Percentiles rank a stretch among this genome's conserved stretches.
These are phyloP conservation scores for Coluber constrictor DNA, from an alignment of 2,797 vertebrate species.

Conservation along the genomic window DNA sequence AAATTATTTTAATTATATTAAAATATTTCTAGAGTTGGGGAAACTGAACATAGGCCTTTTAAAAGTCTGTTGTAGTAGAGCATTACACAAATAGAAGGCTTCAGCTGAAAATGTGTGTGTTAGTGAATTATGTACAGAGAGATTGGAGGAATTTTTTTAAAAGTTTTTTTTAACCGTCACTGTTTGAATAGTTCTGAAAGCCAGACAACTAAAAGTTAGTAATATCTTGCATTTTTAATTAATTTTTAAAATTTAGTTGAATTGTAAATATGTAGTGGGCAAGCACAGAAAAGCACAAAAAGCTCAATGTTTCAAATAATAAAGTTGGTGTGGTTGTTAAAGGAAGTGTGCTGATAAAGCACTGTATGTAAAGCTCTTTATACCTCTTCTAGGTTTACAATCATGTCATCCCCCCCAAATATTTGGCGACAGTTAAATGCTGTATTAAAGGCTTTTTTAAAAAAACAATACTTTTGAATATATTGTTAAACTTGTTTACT, in stretches of 20 bases:
- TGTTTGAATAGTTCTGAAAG: background rate
- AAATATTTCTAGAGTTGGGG: background rate
- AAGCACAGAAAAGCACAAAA: background rate
- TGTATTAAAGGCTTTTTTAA: background rate
- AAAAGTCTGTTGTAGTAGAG: background rate
- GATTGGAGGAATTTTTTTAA: background rate
- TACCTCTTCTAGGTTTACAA: background rate
- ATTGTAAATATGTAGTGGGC: constrained; percentile 13
- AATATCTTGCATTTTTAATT: constrained; percentile 8
- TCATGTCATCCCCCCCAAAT: background rate
- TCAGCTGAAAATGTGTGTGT: background rate
- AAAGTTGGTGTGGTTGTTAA: background rate
- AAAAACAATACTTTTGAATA: background rate
- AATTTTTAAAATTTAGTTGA: constrained; percentile 28
- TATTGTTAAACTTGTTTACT: background rate
- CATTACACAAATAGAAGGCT: background rate
- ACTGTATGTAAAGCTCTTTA: background rate
- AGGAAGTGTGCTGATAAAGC: background rate
- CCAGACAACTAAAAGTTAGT: background rate
- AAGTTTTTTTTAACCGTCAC: background rate
- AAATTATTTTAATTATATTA: background rate
- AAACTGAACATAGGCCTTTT: background rate
- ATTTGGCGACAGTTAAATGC: background rate
- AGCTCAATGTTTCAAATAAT: background rate
- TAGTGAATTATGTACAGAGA: background rate